Conservation (phyloP, 1,140 invertebrate genomes). For the Drosophila lacertosa region DNA sequence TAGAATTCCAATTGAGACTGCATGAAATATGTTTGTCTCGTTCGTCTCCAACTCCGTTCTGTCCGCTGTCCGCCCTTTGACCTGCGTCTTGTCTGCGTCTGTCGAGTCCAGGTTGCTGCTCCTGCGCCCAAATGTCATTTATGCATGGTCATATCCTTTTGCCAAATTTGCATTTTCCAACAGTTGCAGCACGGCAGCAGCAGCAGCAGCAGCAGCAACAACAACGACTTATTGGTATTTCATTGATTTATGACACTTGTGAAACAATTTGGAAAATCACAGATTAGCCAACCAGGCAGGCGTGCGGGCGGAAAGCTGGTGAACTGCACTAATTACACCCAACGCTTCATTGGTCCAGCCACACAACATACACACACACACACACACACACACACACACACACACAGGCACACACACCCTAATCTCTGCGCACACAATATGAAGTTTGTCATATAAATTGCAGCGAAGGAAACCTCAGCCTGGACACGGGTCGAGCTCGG, state of each 20-base stretch:
- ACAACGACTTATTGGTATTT: slow-evolving; percentile 82
- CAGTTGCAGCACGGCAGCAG: slow-evolving; percentile 64
- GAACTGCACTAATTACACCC: slow-evolving; percentile 68
- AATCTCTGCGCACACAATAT: neutral
- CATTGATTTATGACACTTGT: slow-evolving; percentile 84
- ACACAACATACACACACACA: slow-evolving; percentile 14
- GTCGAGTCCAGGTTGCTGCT: slow-evolving; percentile 34
- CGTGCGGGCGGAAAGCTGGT: slow-evolving; percentile 14
- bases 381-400: slow-evolving; percentile 21
- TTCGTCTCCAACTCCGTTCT: slow-evolving; percentile 45
- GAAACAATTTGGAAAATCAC: slow-evolving; percentile 84
- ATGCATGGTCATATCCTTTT: slow-evolving; percentile 80
- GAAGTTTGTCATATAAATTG: slow-evolving; percentile 66
- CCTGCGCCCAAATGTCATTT: slow-evolving; percentile 50
- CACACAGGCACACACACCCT: neutral
- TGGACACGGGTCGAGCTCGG: no score
- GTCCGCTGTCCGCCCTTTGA: neutral
- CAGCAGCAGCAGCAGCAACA: slow-evolving; percentile 21
- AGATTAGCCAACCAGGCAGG: slow-evolving; percentile 66
- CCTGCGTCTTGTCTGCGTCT: slow-evolving; percentile 43
- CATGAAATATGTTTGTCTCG: slow-evolving; percentile 81
- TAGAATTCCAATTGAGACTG: slow-evolving; percentile 84
- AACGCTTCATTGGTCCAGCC: slow-evolving; percentile 51
- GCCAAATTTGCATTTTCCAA: slow-evolving; percentile 80
- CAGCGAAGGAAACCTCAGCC: neutral